Evolutionary conservation across 2,797 vertebrate species (phyloP).

Genomic region (Cossypha heuglini): DNA sequence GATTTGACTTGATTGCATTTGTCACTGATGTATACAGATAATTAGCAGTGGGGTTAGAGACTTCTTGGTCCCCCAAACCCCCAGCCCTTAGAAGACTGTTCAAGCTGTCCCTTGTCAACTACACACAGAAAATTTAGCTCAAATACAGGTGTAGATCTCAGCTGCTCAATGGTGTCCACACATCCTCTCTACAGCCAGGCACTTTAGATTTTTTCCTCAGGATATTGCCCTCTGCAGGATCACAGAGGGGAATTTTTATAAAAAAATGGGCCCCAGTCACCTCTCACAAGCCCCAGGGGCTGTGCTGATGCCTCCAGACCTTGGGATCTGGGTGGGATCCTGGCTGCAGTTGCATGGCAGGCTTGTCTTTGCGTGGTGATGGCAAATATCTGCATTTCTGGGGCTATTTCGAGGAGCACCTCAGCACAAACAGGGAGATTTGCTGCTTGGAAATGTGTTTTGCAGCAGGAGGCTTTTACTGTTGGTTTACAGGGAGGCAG

Average conservation of each 20-base stretch:
- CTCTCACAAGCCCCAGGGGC: background rate
- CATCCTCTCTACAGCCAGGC: background rate
- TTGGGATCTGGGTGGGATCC: background rate
- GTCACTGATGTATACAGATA: background rate
- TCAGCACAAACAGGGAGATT: background rate
- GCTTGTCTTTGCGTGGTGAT: background rate
- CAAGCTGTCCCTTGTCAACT: background rate
- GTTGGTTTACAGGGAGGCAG: background rate
- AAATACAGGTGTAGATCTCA: background rate
- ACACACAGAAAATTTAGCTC: background rate
- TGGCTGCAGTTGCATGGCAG: rapidly evolving
- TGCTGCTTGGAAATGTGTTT: background rate
- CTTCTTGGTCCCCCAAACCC: background rate
- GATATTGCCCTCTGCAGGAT: background rate
- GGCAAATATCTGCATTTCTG: background rate
- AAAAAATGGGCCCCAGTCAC: background rate
- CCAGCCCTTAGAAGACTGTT: background rate
- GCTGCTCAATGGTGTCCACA: background rate
- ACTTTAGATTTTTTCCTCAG: background rate
- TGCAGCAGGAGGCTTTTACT: background rate
- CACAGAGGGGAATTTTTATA: background rate
- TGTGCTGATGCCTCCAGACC: background rate
- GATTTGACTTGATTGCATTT: background rate
- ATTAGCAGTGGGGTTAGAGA: background rate
- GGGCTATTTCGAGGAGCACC: background rate